phyloP scores from a whole-genome alignment of 64 coral and sea anemone genomes.

The Stylophora pistillata region DNA sequence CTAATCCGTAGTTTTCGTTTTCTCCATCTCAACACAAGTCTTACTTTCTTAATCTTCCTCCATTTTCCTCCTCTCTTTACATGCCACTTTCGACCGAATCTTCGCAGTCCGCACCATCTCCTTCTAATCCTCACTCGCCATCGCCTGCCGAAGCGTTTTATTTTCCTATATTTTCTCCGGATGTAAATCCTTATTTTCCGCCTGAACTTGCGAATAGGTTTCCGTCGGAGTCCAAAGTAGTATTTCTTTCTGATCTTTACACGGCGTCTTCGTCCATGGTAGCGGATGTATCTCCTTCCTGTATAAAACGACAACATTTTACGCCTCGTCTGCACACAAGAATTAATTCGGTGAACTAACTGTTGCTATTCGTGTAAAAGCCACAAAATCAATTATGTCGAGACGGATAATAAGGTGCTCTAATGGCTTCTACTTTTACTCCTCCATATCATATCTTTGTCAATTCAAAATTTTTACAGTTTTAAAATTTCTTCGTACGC shows the following conservation, averaged over 20 bases:
- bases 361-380: too few relatives aligned
- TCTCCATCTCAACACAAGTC: not conserved
- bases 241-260: not conserved
- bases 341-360: too few relatives aligned
- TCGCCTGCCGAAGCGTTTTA: not conserved
- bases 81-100: not conserved
- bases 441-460: too few relatives aligned
- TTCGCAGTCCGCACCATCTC: not conserved
- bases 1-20: not conserved
- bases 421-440: too few relatives aligned
- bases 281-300: conserved; percentile 7
- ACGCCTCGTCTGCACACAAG: too few relatives aligned
- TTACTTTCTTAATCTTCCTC: not conserved
- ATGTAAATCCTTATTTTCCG: not conserved
- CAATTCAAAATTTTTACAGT: too few relatives aligned
- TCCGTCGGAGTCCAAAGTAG: not conserved
- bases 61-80: not conserved
- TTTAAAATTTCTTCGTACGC: too few relatives aligned
- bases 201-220: not conserved
- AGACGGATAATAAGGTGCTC: too few relatives aligned
- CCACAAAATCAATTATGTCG: too few relatives aligned
- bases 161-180: not conserved
- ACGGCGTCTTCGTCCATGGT: not conserved
- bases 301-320: not conserved
- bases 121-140: not conserved